Percentiles rank a stretch among this genome's conserved stretches.
Conservation (phyloP, 2,797 vertebrate genomes). For the Melanogrammus aeglefinus region DNA sequence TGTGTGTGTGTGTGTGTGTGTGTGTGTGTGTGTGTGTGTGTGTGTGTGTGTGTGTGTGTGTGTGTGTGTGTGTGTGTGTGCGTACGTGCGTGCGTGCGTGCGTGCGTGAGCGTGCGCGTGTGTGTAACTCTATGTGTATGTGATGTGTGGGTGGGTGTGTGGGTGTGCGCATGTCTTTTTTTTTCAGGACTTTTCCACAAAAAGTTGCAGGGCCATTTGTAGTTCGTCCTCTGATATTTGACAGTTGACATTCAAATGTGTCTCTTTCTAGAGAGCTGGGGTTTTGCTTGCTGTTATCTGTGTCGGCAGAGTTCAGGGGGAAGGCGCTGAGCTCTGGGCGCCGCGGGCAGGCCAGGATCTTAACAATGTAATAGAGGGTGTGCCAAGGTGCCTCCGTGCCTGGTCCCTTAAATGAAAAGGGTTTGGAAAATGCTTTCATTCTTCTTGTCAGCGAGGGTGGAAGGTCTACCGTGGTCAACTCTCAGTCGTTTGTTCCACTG, state of each 20-base stretch:
- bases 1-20: constrained; percentile 39
- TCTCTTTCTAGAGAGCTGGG: constrained; percentile 51
- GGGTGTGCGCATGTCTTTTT: constrained; percentile 29
- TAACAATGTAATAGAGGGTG: constrained; percentile 64
- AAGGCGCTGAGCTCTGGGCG: constrained; percentile 14
- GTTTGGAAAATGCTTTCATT: not conserved
- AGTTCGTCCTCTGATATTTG: constrained; percentile 67
- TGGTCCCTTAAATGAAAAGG: not conserved
- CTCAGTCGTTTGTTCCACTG: constrained; percentile 32
- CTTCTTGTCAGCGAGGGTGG: constrained; percentile 44
- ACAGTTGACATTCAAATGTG: constrained; percentile 73
- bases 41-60: constrained; percentile 38
- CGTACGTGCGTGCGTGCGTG: constrained; percentile 44
- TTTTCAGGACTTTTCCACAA: constrained; percentile 4
- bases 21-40: constrained; percentile 36
- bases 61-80: constrained; percentile 45
- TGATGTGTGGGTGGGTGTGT: constrained; percentile 39
- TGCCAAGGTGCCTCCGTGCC: constrained; percentile 28
- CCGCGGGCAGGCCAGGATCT: constrained; percentile 55
- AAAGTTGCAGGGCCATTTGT: constrained; percentile 60
- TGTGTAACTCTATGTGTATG: constrained; percentile 38
- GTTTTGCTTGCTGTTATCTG: constrained; percentile 55
- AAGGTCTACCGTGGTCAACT: constrained; percentile 42
- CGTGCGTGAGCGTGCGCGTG: constrained; percentile 45
- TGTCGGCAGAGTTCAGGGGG: constrained; percentile 52